Base-by-base conservation (phyloP, 1,140 invertebrate genomes). In the Ostrea denselamellosa region DNA sequence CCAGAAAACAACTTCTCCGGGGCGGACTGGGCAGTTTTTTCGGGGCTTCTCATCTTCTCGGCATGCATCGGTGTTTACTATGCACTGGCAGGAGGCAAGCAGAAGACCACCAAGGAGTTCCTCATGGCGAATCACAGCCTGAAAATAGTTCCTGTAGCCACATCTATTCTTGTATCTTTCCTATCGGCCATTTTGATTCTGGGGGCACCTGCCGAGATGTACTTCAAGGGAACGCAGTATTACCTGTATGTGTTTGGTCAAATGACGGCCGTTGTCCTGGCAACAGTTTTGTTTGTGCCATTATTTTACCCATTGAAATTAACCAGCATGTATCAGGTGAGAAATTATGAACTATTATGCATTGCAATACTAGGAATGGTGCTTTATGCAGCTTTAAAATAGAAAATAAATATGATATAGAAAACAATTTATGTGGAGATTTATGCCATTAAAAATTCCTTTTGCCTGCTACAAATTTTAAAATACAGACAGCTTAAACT, bases 241-340 rank as follows among this genome's bases (percentile, higher is more conserved):
- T 86, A 85, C 22, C 65, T 90, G 28, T 88, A 87, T 34, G 25
- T 85, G 0, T 51, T 90, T 7, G 89, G 88, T 14, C 53, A 83
- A 14, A 85, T 97, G 0, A 91, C 98, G 17, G 97, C 96, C 5
- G 98, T 97, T 3, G 97, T 97, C 0, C 96, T 98, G 28, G 96
- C 96, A 19, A 97, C 97, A 12, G 96, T 97, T 92, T 93, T 97
- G 17, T 98, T 97, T 92, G 94, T 98, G 25, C 98, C 98, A 53
- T 97, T 98, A 12, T 98, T 98, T 93, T 98, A 97, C 93, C 96
- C 97, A 86, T 94, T 98, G 22, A 97, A 97, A 94, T 96, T 97
- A 88, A 97, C 97, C 2, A 98, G 97, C 93, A 97, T 97, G 85
- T 98, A 98, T 94, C 97, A 98, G 96, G 97, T 97, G 34, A 44